These are phyloP conservation scores for Carassius auratus DNA, from an alignment of 2,113 vertebrate genomes.

Conservation along the genomic window DNA sequence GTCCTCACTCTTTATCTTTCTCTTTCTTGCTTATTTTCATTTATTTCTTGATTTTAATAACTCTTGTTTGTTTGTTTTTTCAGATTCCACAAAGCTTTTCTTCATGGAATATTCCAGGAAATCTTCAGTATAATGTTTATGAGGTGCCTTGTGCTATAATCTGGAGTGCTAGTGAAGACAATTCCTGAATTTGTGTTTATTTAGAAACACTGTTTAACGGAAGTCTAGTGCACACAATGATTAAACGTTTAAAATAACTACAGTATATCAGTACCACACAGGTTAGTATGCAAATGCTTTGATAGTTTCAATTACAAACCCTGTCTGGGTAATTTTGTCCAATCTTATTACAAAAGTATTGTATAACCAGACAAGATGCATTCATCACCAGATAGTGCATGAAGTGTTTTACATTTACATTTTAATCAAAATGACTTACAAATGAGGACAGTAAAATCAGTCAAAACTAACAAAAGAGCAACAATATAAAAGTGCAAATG, in stretches of 20 bases:
- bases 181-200: not conserved
- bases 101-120: not conserved
- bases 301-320: not conserved
- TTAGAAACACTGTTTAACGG: not conserved
- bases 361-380: too few relatives aligned
- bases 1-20: not conserved
- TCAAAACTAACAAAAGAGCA: too few relatives aligned
- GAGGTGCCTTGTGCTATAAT: not conserved
- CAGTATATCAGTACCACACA: not conserved
- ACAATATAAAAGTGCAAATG: too few relatives aligned
- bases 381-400: too few relatives aligned
- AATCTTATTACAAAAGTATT: not conserved
- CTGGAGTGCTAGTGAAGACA: not conserved
- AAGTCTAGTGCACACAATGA: too few relatives aligned
- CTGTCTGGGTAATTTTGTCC: not conserved
- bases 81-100: not conserved
- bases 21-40: slow-evolving; percentile 3
- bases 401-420: too few relatives aligned
- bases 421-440: too few relatives aligned
- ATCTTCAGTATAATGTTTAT: not conserved
- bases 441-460: too few relatives aligned
- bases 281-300: not conserved
- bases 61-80: not conserved
- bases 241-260: not conserved
- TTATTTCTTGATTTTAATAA: not conserved